Base-by-base conservation (phyloP, 1,140 invertebrate species). In the Tetragnatha versicolor region DNA sequence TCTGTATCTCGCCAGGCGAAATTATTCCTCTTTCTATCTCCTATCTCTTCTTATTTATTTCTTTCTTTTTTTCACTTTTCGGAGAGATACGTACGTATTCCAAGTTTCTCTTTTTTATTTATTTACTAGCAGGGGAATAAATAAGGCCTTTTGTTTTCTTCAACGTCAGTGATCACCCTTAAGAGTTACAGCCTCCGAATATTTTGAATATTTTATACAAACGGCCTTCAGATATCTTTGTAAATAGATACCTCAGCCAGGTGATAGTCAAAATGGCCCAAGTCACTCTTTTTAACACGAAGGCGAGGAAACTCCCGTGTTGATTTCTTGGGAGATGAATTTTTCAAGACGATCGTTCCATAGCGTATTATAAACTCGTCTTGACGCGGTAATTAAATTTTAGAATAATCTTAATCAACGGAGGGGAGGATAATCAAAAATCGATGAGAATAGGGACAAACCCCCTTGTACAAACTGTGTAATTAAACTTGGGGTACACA, bases 171-270 rank as follows among this genome's bases (percentile, higher is more conserved):
- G 53, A 73, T 73, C 69, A 60, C 49, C 42, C 69, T 73, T 60
- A 73, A 73, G 69, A 60, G 37, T 60, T 73, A 73, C 55, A 60
- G 69, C 55, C 69, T 31, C 51, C 53, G 55, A 73, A 73, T 73
- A 73, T 33, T 73, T 73, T 73, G 69, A 73, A 73, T 73, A 73
- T 73, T 73, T 73, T 73, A 73, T 73, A 60, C 53, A 45, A 60
- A 60, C 37, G 69, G 33, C 69, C 69, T 73, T 73, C 53, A 55
- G 35, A 49, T 33, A 35, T 51, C 37, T 63, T 63, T 17, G 42
- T 68, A 68, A 53, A 70, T 35, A 55, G 33, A 55, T 35, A 55
- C 51, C 68, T 53, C 33, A 2, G 27, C 9, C 7, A 7, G 3
- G 20, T 42, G 7, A 7, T 42, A 42, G 7, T 17, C 39, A 42